phyloP scores from a whole-genome alignment of 2,888 invertebrate genomes.

The Leptopilina syphax region DNA sequence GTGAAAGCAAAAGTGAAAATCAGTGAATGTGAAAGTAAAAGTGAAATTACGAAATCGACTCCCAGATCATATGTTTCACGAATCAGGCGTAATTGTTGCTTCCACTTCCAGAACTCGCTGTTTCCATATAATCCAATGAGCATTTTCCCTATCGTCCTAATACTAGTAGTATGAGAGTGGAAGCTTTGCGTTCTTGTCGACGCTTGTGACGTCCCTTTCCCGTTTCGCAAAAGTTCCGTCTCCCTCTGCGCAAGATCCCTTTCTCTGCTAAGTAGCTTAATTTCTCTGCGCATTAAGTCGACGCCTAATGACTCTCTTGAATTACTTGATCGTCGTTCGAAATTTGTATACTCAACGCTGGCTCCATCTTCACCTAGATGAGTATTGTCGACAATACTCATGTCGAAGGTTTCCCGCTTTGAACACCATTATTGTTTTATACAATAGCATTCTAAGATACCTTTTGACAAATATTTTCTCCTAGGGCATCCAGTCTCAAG shows the following conservation, averaged over 20 bases:
- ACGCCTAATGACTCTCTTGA: neutral
- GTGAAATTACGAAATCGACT: too few relatives aligned
- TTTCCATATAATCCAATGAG: slow-evolving; percentile 50
- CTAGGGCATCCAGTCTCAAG: neutral
- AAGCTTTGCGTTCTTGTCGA: neutral
- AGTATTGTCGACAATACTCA: neutral
- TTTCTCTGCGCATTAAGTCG: neutral
- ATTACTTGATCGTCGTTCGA: neutral
- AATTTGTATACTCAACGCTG: neutral
- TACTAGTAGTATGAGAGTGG: neutral
- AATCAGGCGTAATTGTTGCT: slow-evolving; percentile 49
- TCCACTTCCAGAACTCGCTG: slow-evolving; percentile 50
- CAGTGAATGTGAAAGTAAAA: too few relatives aligned
- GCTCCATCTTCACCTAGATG: neutral
- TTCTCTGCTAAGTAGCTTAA: neutral
- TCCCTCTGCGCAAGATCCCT: neutral
- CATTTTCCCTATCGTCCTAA: slow-evolving; percentile 43
- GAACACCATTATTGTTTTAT: too few relatives aligned
- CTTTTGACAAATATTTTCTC: too few relatives aligned
- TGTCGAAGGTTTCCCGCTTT: too few relatives aligned
- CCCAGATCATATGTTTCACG: slow-evolving; percentile 44
- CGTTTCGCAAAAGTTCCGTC: neutral
- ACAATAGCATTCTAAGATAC: too few relatives aligned
- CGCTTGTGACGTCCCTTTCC: neutral
- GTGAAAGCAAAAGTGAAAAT: too few relatives aligned